Base-by-base conservation (phyloP, 2,888 invertebrate genomes). In the Tenthredo distinguenda region DNA sequence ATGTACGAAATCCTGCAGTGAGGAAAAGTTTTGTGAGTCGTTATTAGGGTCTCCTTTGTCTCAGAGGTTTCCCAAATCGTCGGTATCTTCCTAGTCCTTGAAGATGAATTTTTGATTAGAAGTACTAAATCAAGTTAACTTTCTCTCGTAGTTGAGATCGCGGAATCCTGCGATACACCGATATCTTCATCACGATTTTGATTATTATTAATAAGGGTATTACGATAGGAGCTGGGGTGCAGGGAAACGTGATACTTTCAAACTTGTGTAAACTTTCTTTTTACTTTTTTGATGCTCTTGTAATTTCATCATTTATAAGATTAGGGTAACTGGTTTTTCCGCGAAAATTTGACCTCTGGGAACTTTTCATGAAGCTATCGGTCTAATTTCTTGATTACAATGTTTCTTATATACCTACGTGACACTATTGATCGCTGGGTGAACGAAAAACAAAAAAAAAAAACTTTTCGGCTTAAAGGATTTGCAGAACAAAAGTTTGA, bases 401-500 rank as follows among this genome's bases (percentile, higher is more conserved):
- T 58, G 62, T 40, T 62, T 81, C 40, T 62, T 81, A 40, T 26
- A 50, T 55, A 77, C 50, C 77, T 31, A 31, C 40, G 58, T 81
- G 81, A 81, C 81, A 62, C 62, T 81, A 81, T 81, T 81, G 81
- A 81, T 81, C 81, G 81, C 21, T 62, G n/a, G 58, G 37, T 62
- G 58, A 62, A 40, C 58, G 31, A 62, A 81, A 58, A 81, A 58
- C 58, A 58, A 37, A 34, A 18, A 31, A 50, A 40, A 81, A 81
- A 81, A 81, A 47, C 18, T 40, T 81, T 62, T 62, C 12, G 40
- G 81, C 81, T 81, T 62, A 81, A 81, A 81, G 81, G 81, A 81
- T 81, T 81, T 81, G 81, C 58, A 81, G 62, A 62, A 81, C 81
- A 81, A 81, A 81, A 81, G 62, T 81, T 81, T 34, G 81, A 62